Percentiles rank a stretch among this genome's conserved stretches.
Conservation (phyloP, 2,888 invertebrate genomes). For the Protodeltote pygarga region DNA sequence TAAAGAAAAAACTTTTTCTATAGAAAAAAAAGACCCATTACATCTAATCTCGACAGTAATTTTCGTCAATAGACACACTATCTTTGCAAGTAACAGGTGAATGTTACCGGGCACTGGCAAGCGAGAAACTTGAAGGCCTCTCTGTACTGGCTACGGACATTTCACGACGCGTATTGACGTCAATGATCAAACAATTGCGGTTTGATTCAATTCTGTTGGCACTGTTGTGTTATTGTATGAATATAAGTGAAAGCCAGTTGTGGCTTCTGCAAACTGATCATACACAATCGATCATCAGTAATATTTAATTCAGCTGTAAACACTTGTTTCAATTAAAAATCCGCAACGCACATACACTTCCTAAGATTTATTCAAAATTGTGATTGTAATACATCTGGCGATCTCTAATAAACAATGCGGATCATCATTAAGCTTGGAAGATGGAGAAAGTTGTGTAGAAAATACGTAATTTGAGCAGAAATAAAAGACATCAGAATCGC, state of each 20-base stretch:
- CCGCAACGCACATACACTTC: constrained; percentile 7
- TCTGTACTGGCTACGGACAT: constrained; percentile 38
- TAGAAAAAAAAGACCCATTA: constrained; percentile 7
- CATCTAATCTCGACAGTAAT: constrained; percentile 8
- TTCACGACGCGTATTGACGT: constrained; percentile 63
- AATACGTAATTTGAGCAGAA: constrained; percentile 30
- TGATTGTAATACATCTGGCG: background rate
- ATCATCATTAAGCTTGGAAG: constrained; percentile 25
- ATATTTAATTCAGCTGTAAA: constrained; percentile 16
- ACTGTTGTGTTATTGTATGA: constrained; percentile 50
- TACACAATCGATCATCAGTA: constrained; percentile 44
- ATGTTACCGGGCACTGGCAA: constrained; percentile 49
- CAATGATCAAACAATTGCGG: constrained; percentile 69
- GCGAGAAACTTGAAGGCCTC: constrained; percentile 55
- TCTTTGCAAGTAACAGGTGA: constrained; percentile 54
- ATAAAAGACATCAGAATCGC: constrained; percentile 36
- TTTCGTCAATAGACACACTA: constrained; percentile 22
- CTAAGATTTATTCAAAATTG: background rate
- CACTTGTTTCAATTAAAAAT: constrained; percentile 13
- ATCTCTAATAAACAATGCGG: constrained; percentile 24
- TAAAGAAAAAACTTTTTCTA: constrained; percentile 30
- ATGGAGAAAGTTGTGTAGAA: constrained; percentile 32
- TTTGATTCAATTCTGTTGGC: constrained; percentile 66
- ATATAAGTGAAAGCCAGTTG: constrained; percentile 64
- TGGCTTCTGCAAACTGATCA: constrained; percentile 48